phyloP scores from a whole-genome alignment of 2,113 vertebrate species.

The Gyps fulvus region DNA sequence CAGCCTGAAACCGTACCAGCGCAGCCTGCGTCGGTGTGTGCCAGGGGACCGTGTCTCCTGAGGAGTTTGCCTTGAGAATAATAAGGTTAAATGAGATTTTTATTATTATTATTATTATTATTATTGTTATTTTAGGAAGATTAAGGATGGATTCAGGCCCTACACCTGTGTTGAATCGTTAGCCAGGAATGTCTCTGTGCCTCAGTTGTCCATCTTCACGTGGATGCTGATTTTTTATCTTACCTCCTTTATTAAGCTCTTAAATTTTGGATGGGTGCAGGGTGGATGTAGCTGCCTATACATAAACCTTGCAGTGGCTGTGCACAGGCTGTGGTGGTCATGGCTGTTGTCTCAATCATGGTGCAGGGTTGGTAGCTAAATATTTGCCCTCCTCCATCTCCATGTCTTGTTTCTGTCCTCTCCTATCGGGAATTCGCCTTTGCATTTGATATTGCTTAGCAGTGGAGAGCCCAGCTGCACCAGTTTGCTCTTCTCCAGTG shows the following conservation, averaged over 20 bases:
- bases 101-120: too few species aligned
- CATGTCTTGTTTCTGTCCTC: background rate
- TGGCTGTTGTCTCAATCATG: accelerated
- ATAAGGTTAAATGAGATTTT: background rate
- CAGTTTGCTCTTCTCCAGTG: background rate
- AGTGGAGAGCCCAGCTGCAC: background rate
- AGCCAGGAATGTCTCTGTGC: background rate
- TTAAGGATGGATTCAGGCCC: background rate
- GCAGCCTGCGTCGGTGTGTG: background rate
- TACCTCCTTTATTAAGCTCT: background rate
- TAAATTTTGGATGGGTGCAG: background rate
- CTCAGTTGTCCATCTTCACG: accelerated
- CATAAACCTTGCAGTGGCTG: background rate
- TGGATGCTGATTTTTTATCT: background rate
- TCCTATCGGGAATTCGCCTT: background rate
- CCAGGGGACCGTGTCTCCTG: accelerated
- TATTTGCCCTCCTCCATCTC: background rate
- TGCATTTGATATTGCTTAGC: background rate
- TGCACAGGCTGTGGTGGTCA: accelerated
- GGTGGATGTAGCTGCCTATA: background rate
- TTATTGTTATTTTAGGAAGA: background rate
- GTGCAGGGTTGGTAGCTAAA: accelerated
- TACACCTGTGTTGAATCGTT: accelerated
- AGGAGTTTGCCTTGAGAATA: background rate
- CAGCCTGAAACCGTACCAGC: background rate